Base-by-base conservation (phyloP, 2,113 vertebrate species). In the Rhinolophus sinicus region DNA sequence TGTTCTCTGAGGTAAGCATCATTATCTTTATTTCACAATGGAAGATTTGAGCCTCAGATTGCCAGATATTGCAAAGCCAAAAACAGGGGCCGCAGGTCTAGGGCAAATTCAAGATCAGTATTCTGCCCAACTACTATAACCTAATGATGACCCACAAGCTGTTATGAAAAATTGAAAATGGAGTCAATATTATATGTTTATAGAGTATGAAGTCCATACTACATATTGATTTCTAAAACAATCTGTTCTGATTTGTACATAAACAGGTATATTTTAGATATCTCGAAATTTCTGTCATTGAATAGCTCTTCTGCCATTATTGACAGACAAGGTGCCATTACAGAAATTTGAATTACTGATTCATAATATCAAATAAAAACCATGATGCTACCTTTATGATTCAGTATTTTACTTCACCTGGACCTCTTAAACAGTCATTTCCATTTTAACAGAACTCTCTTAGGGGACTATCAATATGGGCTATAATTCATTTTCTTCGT, bases 401-500 rank as follows among this genome's bases (percentile, higher is more conserved):
- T 75, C 38, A 80, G 12, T 69, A 70, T 40, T 88, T 84, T 75
- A 56, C 28, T 35, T 90, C 90, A 88, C 88, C 26, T 83, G 38
- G 21, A 90, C 4, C 6, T 78, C n/a, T 78, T 28, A 44, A 67
- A 78, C 3, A 0, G 22, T 76, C 35, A 60, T 82, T 93, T 92
- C 38, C 18, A 73, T 94, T 77, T 83, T 94, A 95, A 67, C 3
- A 92, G 33, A 88, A 69, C 22, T 76, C 16, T 47, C 9, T 92
- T 88, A 56, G 12, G 4, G 14, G 24, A 83, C 73, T 72, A 85
- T 15, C 72, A 78, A 26, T 35, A 87, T 69, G 44, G n/a, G 30
- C 60, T 82, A 76, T 44, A 75, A 81, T 80, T 69, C 9, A 97
- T 86, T 92, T 85, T 95, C 24, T 90, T 92, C 26, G 94, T 62